A percentile compares a stretch with the other conserved stretches of the same genome.
phyloP scores from a whole-genome alignment of 2,888 invertebrate species.

The Cephus runcator region DNA sequence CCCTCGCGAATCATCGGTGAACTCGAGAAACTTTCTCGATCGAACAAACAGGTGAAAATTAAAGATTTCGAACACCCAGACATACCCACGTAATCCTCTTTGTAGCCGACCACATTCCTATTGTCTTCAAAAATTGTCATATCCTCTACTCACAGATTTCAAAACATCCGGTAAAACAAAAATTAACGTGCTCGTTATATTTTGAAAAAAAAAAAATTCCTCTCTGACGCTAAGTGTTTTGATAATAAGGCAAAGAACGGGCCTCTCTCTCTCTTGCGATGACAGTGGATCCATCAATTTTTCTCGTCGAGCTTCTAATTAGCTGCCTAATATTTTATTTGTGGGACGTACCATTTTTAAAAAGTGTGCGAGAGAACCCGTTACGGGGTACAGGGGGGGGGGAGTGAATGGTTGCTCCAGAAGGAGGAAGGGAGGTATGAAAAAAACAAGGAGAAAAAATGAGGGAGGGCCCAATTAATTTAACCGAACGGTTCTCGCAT shows the following conservation, averaged over 20 bases:
- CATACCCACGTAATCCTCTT: background rate
- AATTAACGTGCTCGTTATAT: slow-evolving; percentile 7
- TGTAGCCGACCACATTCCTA: background rate
- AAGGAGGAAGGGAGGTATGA: background rate
- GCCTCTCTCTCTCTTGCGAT: slow-evolving; percentile 11
- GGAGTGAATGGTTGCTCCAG: background rate
- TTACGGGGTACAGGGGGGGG: background rate
- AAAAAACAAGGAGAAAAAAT: background rate
- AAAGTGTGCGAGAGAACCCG: background rate
- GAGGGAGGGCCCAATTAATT: background rate
- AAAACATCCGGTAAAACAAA: slow-evolving; percentile 14
- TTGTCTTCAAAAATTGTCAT: background rate
- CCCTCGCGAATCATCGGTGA: background rate
- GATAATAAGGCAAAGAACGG: slow-evolving; percentile 36
- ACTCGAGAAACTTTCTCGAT: background rate
- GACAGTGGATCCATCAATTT: slow-evolving; percentile 44
- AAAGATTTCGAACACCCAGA: background rate
- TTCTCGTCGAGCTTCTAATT: slow-evolving; percentile 49
- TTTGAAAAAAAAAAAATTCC: background rate
- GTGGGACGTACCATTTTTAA: slow-evolving; percentile 33
- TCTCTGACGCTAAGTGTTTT: slow-evolving; percentile 33
- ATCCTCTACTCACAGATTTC: background rate
- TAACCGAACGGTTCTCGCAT: background rate
- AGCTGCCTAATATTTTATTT: slow-evolving; percentile 54
- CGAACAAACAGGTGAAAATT: background rate